These are phyloP conservation scores for Hirtodrosophila confusa DNA, from an alignment of 2,888 invertebrate genomes.

Conservation along the genomic window DNA sequence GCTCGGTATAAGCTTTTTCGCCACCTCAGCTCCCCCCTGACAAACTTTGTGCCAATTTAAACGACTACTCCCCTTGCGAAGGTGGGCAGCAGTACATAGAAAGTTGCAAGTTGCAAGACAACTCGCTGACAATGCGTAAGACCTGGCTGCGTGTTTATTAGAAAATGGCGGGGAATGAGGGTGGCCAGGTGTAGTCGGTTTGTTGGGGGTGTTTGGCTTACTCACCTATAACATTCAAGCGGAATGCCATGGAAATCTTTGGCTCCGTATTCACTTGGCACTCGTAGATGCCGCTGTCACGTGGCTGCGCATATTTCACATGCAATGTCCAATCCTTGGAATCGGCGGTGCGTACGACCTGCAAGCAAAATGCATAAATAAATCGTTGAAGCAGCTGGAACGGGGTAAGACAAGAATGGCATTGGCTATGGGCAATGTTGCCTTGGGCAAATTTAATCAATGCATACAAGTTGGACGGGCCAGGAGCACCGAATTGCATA, in stretches of 20 bases:
- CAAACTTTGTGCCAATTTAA: conserved; percentile 66
- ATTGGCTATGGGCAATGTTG: conserved; percentile 9
- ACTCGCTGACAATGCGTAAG: conserved; percentile 61
- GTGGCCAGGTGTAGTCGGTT: not conserved
- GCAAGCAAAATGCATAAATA: conserved; percentile 64
- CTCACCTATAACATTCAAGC: conserved; percentile 92
- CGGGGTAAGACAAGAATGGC: not conserved
- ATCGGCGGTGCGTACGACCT: conserved; percentile 86
- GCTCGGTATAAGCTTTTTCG: conserved; percentile 7
- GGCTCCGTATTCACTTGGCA: conserved; percentile 91
- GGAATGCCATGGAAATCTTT: conserved; percentile 94
- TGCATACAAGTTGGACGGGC: conserved; percentile 59
- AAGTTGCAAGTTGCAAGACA: conserved; percentile 40
- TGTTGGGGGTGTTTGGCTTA: conserved; percentile 28
- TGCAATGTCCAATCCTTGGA: conserved; percentile 96
- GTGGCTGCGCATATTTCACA: conserved; percentile 93
- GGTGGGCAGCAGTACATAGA: conserved; percentile 14
- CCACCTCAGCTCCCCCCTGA: not conserved
- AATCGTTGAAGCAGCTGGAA: conserved; percentile 36
- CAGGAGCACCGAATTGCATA: conserved; percentile 61
- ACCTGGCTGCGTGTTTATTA: conserved; percentile 18
- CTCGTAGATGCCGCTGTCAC: conserved; percentile 90
- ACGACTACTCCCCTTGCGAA: conserved; percentile 20
- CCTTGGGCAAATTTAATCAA: conserved; percentile 75
- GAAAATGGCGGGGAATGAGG: not conserved